Evolutionary conservation across 2,113 vertebrate species (phyloP).

Genomic region (Syrmaticus mikado): DNA sequence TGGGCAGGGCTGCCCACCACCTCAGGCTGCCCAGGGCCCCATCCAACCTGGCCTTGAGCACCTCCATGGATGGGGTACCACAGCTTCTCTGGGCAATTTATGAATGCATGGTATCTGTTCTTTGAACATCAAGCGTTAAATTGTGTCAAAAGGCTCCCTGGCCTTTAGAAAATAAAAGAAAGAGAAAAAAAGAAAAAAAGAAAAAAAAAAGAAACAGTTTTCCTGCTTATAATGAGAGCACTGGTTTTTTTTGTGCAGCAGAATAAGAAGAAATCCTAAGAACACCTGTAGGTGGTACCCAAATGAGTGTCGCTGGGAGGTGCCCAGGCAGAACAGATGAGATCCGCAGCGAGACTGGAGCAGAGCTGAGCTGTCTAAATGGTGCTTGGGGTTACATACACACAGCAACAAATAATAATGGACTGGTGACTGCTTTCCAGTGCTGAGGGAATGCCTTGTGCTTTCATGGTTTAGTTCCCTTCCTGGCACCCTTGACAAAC

Average conservation of each 20-base stretch:
- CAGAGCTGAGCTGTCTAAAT: too few species aligned
- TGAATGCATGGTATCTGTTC: fast-evolving
- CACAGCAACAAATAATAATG: neutral
- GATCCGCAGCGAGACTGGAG: neutral
- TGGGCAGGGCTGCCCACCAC: too few species aligned
- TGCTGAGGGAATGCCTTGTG: neutral
- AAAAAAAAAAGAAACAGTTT: neutral
- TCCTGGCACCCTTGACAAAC: neutral
- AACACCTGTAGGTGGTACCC: neutral
- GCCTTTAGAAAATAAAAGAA: neutral
- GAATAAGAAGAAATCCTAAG: neutral
- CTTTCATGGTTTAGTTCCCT: neutral
- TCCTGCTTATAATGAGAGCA: neutral
- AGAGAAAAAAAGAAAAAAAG: neutral
- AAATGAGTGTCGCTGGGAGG: neutral
- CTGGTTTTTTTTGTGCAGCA: neutral
- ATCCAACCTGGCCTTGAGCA: too few species aligned
- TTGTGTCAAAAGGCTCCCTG: neutral
- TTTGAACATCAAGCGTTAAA: neutral
- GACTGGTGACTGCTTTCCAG: neutral
- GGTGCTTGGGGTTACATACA: neutral
- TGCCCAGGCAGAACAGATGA: neutral
- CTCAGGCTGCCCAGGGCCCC: too few species aligned
- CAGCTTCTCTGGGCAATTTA: neutral
- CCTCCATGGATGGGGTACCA: too few species aligned